Evolutionary conservation across 2,113 vertebrate species (phyloP).

Genomic region (Podocnemis expansa): DNA sequence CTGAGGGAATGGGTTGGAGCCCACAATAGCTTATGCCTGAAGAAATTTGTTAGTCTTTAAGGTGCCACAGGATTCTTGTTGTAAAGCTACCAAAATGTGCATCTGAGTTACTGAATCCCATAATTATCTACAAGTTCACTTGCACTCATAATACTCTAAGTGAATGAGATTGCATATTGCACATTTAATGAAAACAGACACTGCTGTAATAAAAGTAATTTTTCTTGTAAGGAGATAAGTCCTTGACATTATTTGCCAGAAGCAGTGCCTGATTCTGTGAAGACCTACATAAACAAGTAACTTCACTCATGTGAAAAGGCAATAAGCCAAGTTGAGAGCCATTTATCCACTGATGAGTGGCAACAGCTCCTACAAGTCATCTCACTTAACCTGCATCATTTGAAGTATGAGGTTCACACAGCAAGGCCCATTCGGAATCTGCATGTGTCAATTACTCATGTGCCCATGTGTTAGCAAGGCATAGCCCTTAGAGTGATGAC

Average conservation of each 20-base stretch:
- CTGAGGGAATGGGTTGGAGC: no score
- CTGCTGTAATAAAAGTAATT: not conserved
- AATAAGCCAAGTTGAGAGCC: not conserved
- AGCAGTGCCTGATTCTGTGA: not conserved
- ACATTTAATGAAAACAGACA: not conserved
- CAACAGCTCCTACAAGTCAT: not conserved
- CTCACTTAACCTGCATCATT: not conserved
- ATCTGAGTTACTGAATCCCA: fast-evolving
- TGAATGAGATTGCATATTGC: not conserved
- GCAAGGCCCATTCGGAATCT: not conserved
- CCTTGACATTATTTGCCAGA: not conserved
- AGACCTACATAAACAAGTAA: not conserved
- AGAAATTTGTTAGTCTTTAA: no score
- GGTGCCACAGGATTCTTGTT: no score
- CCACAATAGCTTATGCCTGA: no score
- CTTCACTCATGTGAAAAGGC: not conserved
- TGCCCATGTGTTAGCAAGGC: not conserved
- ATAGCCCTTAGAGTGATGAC: not conserved
- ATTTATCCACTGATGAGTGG: not conserved
- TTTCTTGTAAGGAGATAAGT: not conserved
- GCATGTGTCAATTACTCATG: not conserved
- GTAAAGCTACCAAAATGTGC: not conserved
- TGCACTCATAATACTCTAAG: not conserved
- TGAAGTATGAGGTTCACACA: not conserved
- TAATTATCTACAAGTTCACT: not conserved